These are phyloP conservation scores for Cephalotes varians DNA, from an alignment of 2,888 invertebrate genomes.

Conservation along the genomic window DNA sequence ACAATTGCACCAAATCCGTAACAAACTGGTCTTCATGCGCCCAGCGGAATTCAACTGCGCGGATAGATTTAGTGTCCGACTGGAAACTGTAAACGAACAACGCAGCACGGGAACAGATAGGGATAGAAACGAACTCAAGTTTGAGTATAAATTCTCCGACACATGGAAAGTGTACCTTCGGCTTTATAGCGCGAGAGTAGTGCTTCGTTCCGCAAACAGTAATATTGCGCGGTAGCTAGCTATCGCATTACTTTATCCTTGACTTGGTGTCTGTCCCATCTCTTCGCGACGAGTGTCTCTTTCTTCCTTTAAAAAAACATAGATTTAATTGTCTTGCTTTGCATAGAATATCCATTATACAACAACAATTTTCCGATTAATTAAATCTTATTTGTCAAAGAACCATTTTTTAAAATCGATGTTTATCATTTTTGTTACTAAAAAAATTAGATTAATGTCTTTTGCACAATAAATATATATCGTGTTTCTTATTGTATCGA, in stretches of 20 bases:
- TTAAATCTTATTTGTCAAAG: not conserved
- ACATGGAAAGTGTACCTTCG: slow-evolving; percentile 60
- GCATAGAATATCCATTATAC: not conserved
- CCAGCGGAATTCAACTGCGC: slow-evolving; percentile 37
- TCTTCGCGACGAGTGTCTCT: slow-evolving; percentile 21
- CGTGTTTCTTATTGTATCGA: not conserved
- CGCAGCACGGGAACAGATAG: slow-evolving; percentile 52
- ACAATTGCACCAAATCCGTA: slow-evolving; percentile 33
- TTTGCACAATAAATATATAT: not conserved
- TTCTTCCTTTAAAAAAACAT: slow-evolving; percentile 26
- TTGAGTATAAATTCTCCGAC: slow-evolving; percentile 74
- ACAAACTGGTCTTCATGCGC: slow-evolving; percentile 22
- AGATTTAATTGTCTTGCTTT: not conserved
- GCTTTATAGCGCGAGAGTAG: slow-evolving; percentile 29
- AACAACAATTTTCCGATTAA: slow-evolving; percentile 12
- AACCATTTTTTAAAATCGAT: not conserved
- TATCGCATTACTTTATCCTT: slow-evolving; percentile 54
- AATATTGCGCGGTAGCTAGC: slow-evolving; percentile 56
- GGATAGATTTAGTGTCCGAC: slow-evolving; percentile 67
- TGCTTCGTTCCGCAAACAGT: slow-evolving; percentile 65
- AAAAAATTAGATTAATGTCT: not conserved
- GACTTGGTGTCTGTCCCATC: slow-evolving; percentile 41
- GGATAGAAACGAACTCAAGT: slow-evolving; percentile 61
- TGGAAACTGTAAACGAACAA: slow-evolving; percentile 61
- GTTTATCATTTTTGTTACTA: not conserved